Conservation (phyloP, 1,140 invertebrate genomes). For the Trichonephila inaurata region DNA sequence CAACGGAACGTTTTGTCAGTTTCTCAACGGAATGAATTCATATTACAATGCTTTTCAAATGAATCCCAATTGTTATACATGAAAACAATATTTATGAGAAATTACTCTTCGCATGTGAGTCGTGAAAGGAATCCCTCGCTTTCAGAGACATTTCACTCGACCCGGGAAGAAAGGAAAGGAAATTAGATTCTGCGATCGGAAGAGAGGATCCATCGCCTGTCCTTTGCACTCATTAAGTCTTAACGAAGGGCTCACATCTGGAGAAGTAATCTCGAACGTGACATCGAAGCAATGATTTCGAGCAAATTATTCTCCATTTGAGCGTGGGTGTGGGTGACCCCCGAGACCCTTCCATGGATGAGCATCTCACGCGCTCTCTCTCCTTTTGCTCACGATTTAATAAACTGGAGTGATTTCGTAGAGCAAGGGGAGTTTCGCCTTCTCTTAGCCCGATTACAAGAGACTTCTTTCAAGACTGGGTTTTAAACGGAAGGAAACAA, state of each 20-base stretch:
- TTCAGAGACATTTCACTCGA: background rate
- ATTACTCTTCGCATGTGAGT: background rate
- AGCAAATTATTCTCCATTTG: background rate
- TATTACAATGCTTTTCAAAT: background rate
- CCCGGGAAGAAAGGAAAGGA: background rate
- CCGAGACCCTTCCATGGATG: background rate
- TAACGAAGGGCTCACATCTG: constrained; percentile 2
- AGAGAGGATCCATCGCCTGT: background rate
- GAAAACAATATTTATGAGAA: background rate
- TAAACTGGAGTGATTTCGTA: too few relatives aligned
- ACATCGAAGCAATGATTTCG: background rate
- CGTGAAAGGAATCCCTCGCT: background rate
- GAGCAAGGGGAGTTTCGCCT: too few relatives aligned
- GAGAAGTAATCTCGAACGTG: background rate
- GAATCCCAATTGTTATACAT: background rate
- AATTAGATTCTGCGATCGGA: background rate
- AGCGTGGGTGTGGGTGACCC: background rate
- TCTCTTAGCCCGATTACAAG: too few relatives aligned
- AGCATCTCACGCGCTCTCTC: background rate
- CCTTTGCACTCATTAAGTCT: background rate
- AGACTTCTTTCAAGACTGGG: too few relatives aligned
- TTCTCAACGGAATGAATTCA: background rate
- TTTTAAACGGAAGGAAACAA: too few relatives aligned
- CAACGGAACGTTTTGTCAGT: background rate
- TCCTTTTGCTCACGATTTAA: background rate